A percentile compares a stretch with the other conserved stretches of the same genome.
Evolutionary conservation across 2,797 vertebrate species (phyloP).

Genomic region (Menidia menidia): DNA sequence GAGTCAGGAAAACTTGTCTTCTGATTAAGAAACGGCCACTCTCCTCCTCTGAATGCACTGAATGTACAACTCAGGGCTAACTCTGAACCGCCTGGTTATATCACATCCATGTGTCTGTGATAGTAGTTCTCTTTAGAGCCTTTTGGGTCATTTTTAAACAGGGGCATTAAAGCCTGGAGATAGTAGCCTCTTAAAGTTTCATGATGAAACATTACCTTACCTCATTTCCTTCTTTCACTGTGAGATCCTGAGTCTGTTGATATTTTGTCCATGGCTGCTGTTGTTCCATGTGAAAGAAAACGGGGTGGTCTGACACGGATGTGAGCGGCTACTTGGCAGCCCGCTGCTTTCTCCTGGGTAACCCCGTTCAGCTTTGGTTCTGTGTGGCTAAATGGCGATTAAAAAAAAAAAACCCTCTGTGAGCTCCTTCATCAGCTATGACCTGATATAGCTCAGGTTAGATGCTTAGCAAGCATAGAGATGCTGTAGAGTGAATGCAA

Average conservation of each 20-base stretch:
- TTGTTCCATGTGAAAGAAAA: slow-evolving; percentile 35
- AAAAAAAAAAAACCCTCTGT: slow-evolving; percentile 20
- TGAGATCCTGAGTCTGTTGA: slow-evolving; percentile 10
- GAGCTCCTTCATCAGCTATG: background rate
- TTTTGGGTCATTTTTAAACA: too few species aligned
- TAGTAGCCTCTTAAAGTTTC: too few species aligned
- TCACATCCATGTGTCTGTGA: too few species aligned
- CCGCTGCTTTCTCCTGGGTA: slow-evolving; percentile 49
- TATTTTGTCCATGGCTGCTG: slow-evolving; percentile 6
- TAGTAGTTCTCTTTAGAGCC: too few species aligned
- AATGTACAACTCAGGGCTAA: too few species aligned
- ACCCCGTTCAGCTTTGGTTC: slow-evolving; percentile 40
- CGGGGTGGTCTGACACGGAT: slow-evolving; percentile 27
- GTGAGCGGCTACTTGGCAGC: slow-evolving; percentile 53
- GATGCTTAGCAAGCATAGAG: background rate
- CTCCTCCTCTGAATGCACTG: too few species aligned
- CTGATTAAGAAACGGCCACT: too few species aligned
- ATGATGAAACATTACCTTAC: too few species aligned
- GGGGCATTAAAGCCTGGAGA: too few species aligned
- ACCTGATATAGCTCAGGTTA: background rate
- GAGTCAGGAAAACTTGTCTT: too few species aligned
- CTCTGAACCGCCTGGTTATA: too few species aligned
- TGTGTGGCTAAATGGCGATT: slow-evolving; percentile 21
- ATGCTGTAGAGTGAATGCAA: background rate
- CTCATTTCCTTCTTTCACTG: too few species aligned